Evolutionary conservation across 1,140 invertebrate species (phyloP), one percentile per base, ranked within the genome.

Genomic region (Macrobrachium rosenbergii): DNA sequence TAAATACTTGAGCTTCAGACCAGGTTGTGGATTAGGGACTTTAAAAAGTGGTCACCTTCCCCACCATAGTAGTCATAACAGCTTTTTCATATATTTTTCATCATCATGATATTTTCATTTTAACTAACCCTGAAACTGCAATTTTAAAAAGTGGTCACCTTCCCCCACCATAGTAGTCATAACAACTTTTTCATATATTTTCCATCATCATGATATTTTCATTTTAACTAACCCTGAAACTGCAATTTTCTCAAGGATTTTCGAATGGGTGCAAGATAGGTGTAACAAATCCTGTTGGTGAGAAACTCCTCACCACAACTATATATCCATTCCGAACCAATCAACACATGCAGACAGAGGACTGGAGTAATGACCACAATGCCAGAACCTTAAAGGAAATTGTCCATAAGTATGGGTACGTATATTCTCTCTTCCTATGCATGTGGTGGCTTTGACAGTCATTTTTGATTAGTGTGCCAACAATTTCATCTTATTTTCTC

Each of bases 181-280:
- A n/a, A n/a, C n/a, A 37, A 2, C 28, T 37, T 37, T 37, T 2
- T 37, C 28, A 37, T 37, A 37, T 37, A 37, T 37, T 37, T 37
- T 37, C 5, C 11, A 43, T 52, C 7, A 21, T 69, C 5, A 69
- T 69, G 14, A 69, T 21, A 69, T 11, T 69, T 11, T 16, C 12
- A 2, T 11, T 69, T 11, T 16, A 69, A 17, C 3, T 69, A 21
- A 69, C n/a, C n/a, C 2, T 23, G 6, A 28, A 10, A 10, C 52
- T 52, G 12, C 16, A 23, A 72, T 72, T 67, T 19, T 78, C 69
- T 87, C 28, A 69, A 91, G 96, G 97, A 0, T 98, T 95, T 91
- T 93, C 91, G 82, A 94, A 97, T 91, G 97, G 97, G 5, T 98
- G 97, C 91, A 98, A 98, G 93, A 91, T 96, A 81, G 95, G 95